Evolutionary conservation across 1,140 invertebrate genomes (phyloP).

Genomic region (Apis cerana): DNA sequence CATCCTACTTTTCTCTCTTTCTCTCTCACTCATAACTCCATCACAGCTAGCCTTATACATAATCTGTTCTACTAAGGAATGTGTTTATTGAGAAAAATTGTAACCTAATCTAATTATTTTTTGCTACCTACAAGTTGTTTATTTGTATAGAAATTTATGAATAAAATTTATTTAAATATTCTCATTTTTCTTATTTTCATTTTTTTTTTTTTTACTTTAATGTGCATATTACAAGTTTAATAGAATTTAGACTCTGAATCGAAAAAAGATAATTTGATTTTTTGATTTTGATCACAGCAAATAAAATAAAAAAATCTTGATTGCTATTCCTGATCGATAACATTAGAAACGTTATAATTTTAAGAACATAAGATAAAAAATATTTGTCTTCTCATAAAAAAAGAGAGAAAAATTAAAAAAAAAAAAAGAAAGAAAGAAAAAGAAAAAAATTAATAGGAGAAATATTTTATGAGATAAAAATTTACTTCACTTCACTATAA

Average conservation of each 20-base stretch:
- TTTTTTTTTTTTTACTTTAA: neutral
- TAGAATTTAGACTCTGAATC: neutral
- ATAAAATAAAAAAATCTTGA: neutral
- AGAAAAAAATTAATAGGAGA: neutral
- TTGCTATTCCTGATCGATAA: neutral
- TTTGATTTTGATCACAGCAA: neutral
- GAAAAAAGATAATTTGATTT: neutral
- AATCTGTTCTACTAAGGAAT: conserved; percentile 63
- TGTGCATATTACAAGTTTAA: conserved; percentile 2
- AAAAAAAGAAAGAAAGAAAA: no score
- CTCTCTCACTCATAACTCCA: conserved; percentile 52
- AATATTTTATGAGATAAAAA: neutral
- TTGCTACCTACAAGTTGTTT: conserved; percentile 72
- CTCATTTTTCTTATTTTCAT: neutral
- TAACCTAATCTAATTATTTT: conserved; percentile 51
- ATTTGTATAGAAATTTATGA: neutral
- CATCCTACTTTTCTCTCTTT: neutral
- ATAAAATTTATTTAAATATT: neutral
- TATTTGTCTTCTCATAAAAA: neutral
- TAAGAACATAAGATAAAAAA: neutral
- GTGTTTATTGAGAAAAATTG: conserved; percentile 58
- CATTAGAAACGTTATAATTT: conserved; percentile 25
- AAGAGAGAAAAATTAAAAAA: neutral
- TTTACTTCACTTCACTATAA: neutral
- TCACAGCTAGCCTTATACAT: conserved; percentile 72